A percentile compares a stretch with the other conserved stretches of the same genome.
Evolutionary conservation across 1,140 invertebrate species (phyloP).

Genomic region (Ptiloglossa arizonensis): DNA sequence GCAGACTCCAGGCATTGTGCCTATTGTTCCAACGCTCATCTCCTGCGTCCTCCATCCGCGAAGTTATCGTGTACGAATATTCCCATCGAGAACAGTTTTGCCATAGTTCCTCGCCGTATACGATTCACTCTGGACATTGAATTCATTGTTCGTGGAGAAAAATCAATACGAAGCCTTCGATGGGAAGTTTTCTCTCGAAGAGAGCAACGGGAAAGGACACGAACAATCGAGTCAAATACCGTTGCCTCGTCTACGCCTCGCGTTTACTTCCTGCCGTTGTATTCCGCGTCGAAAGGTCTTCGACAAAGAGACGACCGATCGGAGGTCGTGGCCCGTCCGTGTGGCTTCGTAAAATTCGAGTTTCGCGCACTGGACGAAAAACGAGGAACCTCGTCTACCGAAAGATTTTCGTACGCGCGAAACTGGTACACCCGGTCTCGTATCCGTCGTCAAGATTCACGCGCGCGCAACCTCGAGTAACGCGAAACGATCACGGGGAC

Average conservation of each 20-base stretch:
- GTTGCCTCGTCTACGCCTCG: slow-evolving; percentile 16
- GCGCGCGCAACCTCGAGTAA: slow-evolving; percentile 16
- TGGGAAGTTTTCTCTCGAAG: not conserved
- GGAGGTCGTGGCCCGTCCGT: slow-evolving; percentile 3
- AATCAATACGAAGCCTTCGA: slow-evolving; percentile 24
- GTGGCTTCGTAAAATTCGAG: not conserved
- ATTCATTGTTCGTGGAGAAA: not conserved
- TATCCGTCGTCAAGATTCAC: slow-evolving; percentile 25
- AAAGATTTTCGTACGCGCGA: not conserved
- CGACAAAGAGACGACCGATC: slow-evolving; percentile 15
- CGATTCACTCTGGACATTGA: not conserved
- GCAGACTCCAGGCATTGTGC: too few relatives aligned
- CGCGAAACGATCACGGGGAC: slow-evolving; percentile 13
- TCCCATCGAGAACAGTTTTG: too few relatives aligned
- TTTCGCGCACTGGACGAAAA: not conserved
- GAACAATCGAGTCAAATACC: slow-evolving; percentile 40
- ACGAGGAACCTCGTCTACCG: not conserved
- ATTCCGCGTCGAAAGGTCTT: not conserved
- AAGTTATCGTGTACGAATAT: too few relatives aligned
- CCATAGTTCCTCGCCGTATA: not conserved
- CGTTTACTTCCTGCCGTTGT: slow-evolving; percentile 21
- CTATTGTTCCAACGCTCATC: too few relatives aligned
- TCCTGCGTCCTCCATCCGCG: too few relatives aligned
- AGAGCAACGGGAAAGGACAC: not conserved
- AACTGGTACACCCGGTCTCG: not conserved